A percentile compares a stretch with the other conserved stretches of the same genome.
phyloP scores from a whole-genome alignment of 2,113 vertebrate genomes.

The Bambusicola thoracicus region DNA sequence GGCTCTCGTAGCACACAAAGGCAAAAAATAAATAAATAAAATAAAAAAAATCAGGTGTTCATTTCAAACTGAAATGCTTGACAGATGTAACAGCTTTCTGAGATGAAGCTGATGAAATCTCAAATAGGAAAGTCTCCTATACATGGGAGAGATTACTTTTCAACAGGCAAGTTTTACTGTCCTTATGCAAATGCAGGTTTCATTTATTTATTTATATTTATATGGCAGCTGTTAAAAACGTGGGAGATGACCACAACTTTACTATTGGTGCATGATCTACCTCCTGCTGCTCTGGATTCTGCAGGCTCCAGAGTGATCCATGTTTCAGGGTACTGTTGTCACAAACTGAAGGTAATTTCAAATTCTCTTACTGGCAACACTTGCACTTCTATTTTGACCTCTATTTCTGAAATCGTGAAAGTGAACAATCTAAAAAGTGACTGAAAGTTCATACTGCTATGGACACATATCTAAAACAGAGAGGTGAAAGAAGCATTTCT shows the following conservation, averaged over 20 bases:
- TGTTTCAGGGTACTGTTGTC: neutral
- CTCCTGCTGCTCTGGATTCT: conserved; percentile 8
- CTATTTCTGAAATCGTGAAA: conserved; percentile 2
- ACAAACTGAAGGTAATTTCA: conserved; percentile 51
- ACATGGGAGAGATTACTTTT: conserved; percentile 48
- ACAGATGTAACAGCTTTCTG: conserved; percentile 70
- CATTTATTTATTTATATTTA: conserved; percentile 24
- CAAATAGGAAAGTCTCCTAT: conserved; percentile 51
- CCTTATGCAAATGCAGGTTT: conserved; percentile 36
- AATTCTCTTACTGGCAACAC: conserved; percentile 8
- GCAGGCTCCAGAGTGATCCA: neutral
- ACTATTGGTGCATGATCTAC: neutral
- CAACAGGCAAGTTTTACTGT: conserved; percentile 31
- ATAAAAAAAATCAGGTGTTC: conserved; percentile 19
- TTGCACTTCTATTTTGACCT: conserved; percentile 25
- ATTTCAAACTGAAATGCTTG: conserved; percentile 74
- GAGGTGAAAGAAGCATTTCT: neutral
- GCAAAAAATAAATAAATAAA: conserved; percentile 55
- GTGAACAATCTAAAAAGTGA: conserved; percentile 17
- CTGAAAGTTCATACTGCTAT: neutral
- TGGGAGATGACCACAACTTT: neutral
- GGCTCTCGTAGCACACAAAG: conserved; percentile 64
- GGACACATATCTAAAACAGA: neutral
- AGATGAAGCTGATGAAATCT: conserved; percentile 74
- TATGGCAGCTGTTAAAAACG: conserved; percentile 1